A percentile compares a stretch with the other conserved stretches of the same genome.
Conservation (phyloP, 1,140 invertebrate genomes). For the Drosophila pachea region DNA sequence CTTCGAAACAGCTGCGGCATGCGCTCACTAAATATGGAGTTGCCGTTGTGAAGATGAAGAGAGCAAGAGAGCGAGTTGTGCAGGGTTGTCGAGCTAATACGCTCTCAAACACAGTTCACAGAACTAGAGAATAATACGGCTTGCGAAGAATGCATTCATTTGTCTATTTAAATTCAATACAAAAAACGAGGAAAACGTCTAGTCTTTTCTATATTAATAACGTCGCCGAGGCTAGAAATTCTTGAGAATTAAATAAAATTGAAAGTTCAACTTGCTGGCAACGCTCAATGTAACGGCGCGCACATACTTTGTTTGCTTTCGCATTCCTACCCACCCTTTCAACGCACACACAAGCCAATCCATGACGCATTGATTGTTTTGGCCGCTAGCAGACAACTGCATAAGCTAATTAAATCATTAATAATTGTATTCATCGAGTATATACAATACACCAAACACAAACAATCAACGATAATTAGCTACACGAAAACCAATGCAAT, state of each 20-base stretch:
- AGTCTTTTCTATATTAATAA: too few species aligned
- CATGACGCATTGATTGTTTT: constrained; percentile 52
- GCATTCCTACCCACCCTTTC: constrained; percentile 1
- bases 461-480: constrained; percentile 34
- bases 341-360: constrained; percentile 7
- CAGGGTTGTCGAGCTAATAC: constrained; percentile 34
- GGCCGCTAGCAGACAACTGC: constrained; percentile 23
- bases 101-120: background rate
- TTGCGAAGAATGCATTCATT: background rate
- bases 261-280: constrained; percentile 15
- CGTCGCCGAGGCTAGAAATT: too few species aligned
- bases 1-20: constrained; percentile 27
- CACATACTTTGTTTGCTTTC: constrained; percentile 18
- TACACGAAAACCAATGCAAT: constrained; percentile 12
- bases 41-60: constrained; percentile 18
- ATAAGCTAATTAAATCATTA: constrained; percentile 52
- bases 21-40: constrained; percentile 30
- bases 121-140: background rate
- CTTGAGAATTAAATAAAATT: background rate
- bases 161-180: too few species aligned
- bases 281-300: constrained; percentile 24
- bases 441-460: constrained; percentile 11
- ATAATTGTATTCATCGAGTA: constrained; percentile 26
- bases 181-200: too few species aligned
- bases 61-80: background rate